Evolutionary conservation across 2,888 invertebrate genomes (phyloP), one percentile per base, ranked within the genome.

Genomic region (Polietes domitor): DNA sequence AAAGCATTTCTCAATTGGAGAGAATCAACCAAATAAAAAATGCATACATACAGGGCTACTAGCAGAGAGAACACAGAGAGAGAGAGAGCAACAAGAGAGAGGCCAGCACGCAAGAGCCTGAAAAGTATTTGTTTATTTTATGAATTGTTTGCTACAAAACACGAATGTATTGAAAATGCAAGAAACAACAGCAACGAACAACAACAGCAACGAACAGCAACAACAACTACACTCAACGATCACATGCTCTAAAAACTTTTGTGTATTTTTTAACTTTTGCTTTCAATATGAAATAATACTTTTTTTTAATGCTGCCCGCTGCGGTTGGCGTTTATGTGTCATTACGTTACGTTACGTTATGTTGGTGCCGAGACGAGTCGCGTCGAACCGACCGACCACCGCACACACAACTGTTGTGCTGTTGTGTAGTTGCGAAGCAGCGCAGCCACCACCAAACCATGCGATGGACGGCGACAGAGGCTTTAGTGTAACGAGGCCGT

Each of bases 211-310:
- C 19, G 43, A 47, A 24, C 28, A 19, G 58, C 77, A 73, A 77
- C 73, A n/a, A n/a, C n/a, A n/a, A n/a, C n/a, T n/a, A n/a, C n/a
- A n/a, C n/a, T 55, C 43, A 80, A 75, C 81, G 83, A 86, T 83
- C 81, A 79, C 80, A 80, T 85, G 85, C 85, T 79, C 78, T 79
- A 81, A 79, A 81, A 76, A 79, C 32, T 65, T 65, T 65, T 41
- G 41, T 65, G 19, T 21, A 50, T 74, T 24, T n/a, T 72, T 89
- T 91, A 88, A 91, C 92, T 91, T 92, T 91, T 91, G 92, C 91
- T 92, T 91, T 92, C 92, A 89, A 87, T 91, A 91, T 91, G 90
- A 92, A 91, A 90, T 90, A 91, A 91, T 89, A 81, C 74, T 80
- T 61, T 61, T 24, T 82, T 58, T 58, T 21, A 32, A 24, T 37